Percentiles rank a stretch among this genome's conserved stretches.
Evolutionary conservation across 2,113 vertebrate species (phyloP).

Genomic region (Origma solitaria): DNA sequence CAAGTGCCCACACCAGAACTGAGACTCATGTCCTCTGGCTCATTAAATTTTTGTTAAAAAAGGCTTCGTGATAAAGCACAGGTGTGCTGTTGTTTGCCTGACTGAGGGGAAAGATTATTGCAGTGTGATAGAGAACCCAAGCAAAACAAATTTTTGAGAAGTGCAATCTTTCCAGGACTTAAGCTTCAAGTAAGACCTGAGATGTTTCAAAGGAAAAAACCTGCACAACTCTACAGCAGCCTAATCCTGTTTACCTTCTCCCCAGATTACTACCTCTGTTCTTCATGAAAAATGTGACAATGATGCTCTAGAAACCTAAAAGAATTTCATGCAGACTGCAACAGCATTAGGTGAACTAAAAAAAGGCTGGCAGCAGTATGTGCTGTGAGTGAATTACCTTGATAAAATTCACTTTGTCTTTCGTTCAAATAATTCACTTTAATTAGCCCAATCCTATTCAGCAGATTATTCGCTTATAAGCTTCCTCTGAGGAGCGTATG

Average conservation of each 20-base stretch:
- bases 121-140: neutral
- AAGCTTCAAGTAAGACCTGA: neutral
- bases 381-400: neutral
- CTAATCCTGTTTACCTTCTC: neutral
- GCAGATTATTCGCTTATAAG: neutral
- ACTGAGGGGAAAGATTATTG: neutral
- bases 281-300: neutral
- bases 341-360: neutral
- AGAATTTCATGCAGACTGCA: neutral
- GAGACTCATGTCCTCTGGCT: neutral
- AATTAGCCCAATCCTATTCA: neutral
- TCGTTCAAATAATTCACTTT: neutral
- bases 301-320: neutral
- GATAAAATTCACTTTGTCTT: neutral
- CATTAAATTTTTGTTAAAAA: neutral
- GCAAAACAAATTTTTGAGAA: neutral
- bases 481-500: neutral
- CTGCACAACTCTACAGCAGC: neutral
- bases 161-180: neutral
- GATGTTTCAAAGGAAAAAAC: neutral
- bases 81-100: neutral
- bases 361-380: neutral
- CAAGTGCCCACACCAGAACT: neutral
- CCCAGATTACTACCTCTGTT: neutral
- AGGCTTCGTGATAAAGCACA: neutral